Evolutionary conservation across 1,140 invertebrate species (phyloP).

Genomic region (Philotrypesis tridentata): DNA sequence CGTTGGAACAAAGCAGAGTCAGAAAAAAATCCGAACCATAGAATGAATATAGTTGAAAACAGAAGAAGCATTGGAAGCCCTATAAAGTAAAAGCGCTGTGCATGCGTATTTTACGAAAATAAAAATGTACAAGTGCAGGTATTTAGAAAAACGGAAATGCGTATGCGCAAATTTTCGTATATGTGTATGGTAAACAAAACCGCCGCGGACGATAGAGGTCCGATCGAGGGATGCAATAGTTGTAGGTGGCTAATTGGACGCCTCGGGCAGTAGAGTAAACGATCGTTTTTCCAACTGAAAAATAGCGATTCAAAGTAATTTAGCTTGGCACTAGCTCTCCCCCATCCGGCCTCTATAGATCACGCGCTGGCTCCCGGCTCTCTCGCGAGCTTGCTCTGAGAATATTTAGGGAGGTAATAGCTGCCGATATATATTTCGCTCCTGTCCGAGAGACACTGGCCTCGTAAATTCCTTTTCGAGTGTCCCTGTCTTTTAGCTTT

Average conservation of each 20-base stretch:
- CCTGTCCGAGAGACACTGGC: slow-evolving; percentile 58
- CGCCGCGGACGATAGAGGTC: neutral
- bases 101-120: neutral
- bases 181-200: slow-evolving; percentile 32
- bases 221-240: slow-evolving; percentile 37
- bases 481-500: slow-evolving; percentile 68
- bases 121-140: too few relatives aligned
- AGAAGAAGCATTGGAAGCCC: too few relatives aligned
- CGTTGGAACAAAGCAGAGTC: too few relatives aligned
- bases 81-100: neutral
- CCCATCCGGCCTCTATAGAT: slow-evolving; percentile 65
- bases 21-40: too few relatives aligned
- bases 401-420: slow-evolving; percentile 74
- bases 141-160: too few relatives aligned
- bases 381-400: slow-evolving; percentile 60
- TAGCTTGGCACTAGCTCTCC: slow-evolving; percentile 57
- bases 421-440: slow-evolving; percentile 73
- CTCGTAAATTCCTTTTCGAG: slow-evolving; percentile 71
- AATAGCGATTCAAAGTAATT: slow-evolving; percentile 73
- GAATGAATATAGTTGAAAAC: too few relatives aligned
- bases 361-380: slow-evolving; percentile 53
- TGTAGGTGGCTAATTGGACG: slow-evolving; percentile 47
- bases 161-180: neutral
- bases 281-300: slow-evolving; percentile 68
- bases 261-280: slow-evolving; percentile 51